phyloP scores from a whole-genome alignment of 2,888 invertebrate genomes.

The Ferrisia virgata region DNA sequence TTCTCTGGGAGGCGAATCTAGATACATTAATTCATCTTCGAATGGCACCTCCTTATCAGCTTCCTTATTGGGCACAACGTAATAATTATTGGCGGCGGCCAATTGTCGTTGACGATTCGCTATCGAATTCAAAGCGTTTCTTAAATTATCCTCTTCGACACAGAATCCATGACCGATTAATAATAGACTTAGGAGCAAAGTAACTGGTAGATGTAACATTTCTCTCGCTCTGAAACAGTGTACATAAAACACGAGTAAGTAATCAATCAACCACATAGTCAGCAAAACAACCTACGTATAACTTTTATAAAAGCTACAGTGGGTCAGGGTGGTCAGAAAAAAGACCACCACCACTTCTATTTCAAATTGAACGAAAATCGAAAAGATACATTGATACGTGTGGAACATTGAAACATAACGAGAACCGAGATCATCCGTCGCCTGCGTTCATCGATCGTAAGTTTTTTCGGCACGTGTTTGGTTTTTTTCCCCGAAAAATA shows the following conservation, averaged over 20 bases:
- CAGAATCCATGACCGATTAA: neutral
- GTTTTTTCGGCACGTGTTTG: neutral
- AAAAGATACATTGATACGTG: too few species aligned
- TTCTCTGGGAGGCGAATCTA: conserved; percentile 28
- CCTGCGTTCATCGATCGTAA: neutral
- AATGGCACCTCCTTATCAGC: neutral
- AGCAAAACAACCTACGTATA: neutral
- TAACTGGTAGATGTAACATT: neutral
- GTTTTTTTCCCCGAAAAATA: neutral
- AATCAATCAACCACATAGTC: neutral
- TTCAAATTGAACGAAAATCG: too few species aligned
- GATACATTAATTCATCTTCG: conserved; percentile 43
- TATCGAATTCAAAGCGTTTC: conserved; percentile 40
- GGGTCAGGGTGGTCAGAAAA: too few species aligned
- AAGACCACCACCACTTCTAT: too few species aligned
- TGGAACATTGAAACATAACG: too few species aligned
- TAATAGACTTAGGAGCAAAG: neutral
- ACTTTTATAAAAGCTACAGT: too few species aligned
- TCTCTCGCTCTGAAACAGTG: neutral
- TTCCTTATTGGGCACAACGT: conserved; percentile 36
- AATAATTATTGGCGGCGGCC: conserved; percentile 24
- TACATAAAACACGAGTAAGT: neutral
- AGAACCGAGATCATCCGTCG: too few species aligned
- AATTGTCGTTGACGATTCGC: conserved; percentile 40
- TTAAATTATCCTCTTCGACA: conserved; percentile 41